Evolutionary conservation across 2,113 vertebrate species (phyloP).

Genomic region (Solea senegalensis): DNA sequence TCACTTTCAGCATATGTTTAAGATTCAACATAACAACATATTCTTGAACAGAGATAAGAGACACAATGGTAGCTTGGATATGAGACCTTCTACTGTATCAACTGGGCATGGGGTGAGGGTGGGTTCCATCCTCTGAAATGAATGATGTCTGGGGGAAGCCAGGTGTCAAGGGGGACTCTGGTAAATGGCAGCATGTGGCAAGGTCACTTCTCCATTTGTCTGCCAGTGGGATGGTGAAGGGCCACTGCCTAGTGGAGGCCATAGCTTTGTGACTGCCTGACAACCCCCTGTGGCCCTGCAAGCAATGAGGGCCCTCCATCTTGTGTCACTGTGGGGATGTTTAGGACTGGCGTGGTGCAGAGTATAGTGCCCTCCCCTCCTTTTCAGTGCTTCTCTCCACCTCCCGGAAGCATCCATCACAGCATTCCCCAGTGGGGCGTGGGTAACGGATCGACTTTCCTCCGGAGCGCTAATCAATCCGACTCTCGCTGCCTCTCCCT

Average conservation of each 20-base stretch:
- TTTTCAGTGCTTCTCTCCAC: conserved; percentile 63
- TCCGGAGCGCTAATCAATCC: conserved; percentile 80
- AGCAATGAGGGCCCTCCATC: conserved; percentile 72
- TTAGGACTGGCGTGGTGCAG: conserved; percentile 66
- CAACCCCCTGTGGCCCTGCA: conserved; percentile 71
- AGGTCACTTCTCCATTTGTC: conserved; percentile 79
- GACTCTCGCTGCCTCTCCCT: conserved; percentile 84
- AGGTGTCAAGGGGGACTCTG: conserved; percentile 63
- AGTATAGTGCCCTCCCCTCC: conserved; percentile 71
- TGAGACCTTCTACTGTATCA: conserved; percentile 31
- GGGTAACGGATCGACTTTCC: conserved; percentile 82
- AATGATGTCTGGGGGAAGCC: conserved; percentile 61
- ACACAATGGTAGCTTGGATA: conserved; percentile 11
- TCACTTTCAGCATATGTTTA: neutral
- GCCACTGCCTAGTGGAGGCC: conserved; percentile 45
- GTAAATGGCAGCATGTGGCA: conserved; percentile 76
- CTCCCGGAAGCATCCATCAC: conserved; percentile 80
- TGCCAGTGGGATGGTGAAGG: conserved; percentile 66
- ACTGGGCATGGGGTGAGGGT: conserved; percentile 41
- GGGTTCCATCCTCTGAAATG: conserved; percentile 65
- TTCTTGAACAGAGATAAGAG: neutral
- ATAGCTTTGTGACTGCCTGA: conserved; percentile 73
- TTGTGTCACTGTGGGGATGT: conserved; percentile 74
- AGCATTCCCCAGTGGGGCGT: conserved; percentile 69
- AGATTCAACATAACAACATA: neutral